Conservation (phyloP, 2,113 vertebrate species). For the Campylomormyrus numenius region DNA sequence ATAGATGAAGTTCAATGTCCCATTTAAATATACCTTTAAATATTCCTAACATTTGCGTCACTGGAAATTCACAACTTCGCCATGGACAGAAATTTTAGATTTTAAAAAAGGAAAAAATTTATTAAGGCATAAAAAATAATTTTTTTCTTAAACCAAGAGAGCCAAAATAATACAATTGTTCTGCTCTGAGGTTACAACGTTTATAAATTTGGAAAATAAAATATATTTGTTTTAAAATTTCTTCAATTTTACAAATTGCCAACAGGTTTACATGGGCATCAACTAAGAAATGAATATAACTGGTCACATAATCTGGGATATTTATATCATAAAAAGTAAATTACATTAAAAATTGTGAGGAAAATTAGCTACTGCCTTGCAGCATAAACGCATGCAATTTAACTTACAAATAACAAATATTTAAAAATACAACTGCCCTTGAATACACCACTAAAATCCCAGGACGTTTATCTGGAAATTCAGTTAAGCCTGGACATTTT, state of each 20-base stretch:
- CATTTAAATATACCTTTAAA: background rate
- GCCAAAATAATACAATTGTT: constrained; percentile 81
- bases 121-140: constrained; percentile 99
- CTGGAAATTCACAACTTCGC: background rate
- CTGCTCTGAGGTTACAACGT: constrained; percentile 87
- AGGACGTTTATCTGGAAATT: constrained; percentile 64
- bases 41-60: background rate
- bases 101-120: constrained; percentile 73
- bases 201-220: constrained; percentile 97
- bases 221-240: constrained; percentile 79
- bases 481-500: constrained; percentile 58
- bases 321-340: constrained; percentile 62
- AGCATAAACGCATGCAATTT: constrained; percentile 71
- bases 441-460: constrained; percentile 54
- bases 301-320: constrained; percentile 74
- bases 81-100: constrained; percentile 49
- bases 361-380: constrained; percentile 66
- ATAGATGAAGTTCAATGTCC: background rate
- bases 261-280: constrained; percentile 74
- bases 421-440: constrained; percentile 66
- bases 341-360: constrained; percentile 64
- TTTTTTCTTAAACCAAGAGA: constrained; percentile 88
- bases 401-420: constrained; percentile 74
- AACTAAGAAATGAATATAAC: constrained; percentile 77
- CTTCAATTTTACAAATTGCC: constrained; percentile 95